phyloP scores from a whole-genome alignment of 2,888 invertebrate species.

The Xestoiulus laeticollis region DNA sequence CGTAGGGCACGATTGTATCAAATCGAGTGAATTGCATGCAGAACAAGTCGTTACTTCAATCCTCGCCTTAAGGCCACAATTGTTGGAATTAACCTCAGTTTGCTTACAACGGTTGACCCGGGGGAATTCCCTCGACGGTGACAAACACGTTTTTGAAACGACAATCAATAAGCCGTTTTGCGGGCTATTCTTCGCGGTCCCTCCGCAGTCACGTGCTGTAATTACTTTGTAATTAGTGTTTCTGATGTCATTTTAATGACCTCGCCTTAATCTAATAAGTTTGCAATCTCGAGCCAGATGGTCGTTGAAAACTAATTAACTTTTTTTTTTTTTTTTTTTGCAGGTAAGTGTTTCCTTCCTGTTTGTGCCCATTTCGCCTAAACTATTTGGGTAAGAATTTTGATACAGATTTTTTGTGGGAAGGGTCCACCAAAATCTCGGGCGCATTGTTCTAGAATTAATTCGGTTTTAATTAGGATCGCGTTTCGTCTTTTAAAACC shows the following conservation, averaged over 20 bases:
- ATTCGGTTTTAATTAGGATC: not conserved
- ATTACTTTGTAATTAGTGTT: slow-evolving; percentile 12
- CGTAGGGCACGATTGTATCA: too few species aligned
- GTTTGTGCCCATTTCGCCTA: not conserved
- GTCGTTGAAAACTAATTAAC: slow-evolving; percentile 12
- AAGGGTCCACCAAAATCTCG: too few species aligned
- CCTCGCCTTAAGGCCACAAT: too few species aligned
- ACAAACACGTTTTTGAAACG: not conserved
- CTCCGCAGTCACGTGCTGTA: not conserved
- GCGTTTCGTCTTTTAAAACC: not conserved
- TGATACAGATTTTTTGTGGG: not conserved
- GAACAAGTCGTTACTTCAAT: too few species aligned
- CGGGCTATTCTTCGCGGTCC: not conserved
- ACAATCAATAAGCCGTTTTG: not conserved
- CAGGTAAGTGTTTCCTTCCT: not conserved
- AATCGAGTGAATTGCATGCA: too few species aligned
- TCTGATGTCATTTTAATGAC: not conserved
- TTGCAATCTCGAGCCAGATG: not conserved
- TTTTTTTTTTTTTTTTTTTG: not conserved
- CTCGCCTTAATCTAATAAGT: not conserved
- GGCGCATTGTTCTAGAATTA: not conserved
- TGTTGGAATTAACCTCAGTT: not conserved
- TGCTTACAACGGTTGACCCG: not conserved
- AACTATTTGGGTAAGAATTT: not conserved
- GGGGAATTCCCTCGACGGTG: not conserved